Evolutionary conservation across 1,140 invertebrate species (phyloP), one percentile per base, ranked within the genome.

Genomic region (Nasonia giraulti): DNA sequence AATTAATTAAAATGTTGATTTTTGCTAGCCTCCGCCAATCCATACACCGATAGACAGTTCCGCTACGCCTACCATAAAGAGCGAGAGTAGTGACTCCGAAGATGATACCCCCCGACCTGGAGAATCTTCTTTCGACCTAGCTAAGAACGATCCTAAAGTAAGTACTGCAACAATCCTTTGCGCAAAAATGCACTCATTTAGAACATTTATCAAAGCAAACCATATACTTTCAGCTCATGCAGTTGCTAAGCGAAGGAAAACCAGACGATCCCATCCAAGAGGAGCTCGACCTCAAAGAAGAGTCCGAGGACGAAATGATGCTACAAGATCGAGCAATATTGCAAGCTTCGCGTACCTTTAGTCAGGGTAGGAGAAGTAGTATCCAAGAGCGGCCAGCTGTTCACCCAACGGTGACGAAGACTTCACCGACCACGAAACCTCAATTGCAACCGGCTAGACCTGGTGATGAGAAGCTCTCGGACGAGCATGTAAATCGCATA

Each of bases 131-230:
- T 89, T 91, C 23, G 91, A 92, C 86, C 87, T 92, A 40, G 90
- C 92, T 0, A 87, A 83, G n/a, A 88, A 89, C 80, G 91, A 92
- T 44, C 88, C 89, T 47, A 91, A 91, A 69, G 91, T 92, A 89
- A 82, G 69, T 71, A 71, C 10, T 33, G 27, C 33, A 71, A 11
- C 2, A 33, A 23, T 66, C 2, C 6, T 14, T 71, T 71, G 68
- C 27, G 11, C 68, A 4, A 69, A 69, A 69, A n/a, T 71, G 23
- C 3, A 17, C 23, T 23, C n/a, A 23, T 27, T 27, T 11, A 0
- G 66, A 23, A 68, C 11, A 11, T 44, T 68, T 68, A 68, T 27
- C 17, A 10, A 3, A 0, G 10, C 4, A 50, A 14, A 85, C 8
- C 40, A 44, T 44, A 50, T 50, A 3, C 17, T 86, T 79, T 66